Evolutionary conservation across 2,797 vertebrate genomes (phyloP), one percentile per base, ranked within the genome.

Genomic region (Hypotaenidia philippensis): DNA sequence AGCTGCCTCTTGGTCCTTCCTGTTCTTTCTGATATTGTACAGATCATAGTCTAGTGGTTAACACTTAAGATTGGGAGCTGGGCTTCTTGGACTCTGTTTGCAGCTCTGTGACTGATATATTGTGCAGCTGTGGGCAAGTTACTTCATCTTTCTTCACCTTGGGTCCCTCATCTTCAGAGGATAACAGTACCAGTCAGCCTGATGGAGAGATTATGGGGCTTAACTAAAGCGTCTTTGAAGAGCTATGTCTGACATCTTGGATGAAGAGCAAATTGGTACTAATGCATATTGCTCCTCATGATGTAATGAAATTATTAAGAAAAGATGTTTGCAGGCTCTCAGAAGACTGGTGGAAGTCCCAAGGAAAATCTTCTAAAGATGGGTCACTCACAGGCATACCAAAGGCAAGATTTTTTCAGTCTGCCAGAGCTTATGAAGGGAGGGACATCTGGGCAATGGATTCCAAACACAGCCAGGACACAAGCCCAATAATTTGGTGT

Each of bases 41-140:
- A 94, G 71, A 92, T 74, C 74, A 78, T 13, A 72, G 83, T 22
- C 80, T 81, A 32, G 92, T 52, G 68, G 45, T 94, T 95, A 93
- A 96, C 82, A 40, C 89, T 87, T 66, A 86, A 77, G 71, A 90
- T 15, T 64, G 75, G 78, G 53, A 92, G 81, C 75, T 74, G 56
- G 52, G 32, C 20, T 89, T 47, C 56, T 63, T 80, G 36, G 49
- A 29, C 32, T 70, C 72, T 49, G 16, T 56, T 66, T 56, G 55
- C 56, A 83, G 64, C 49, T 77, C 71, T 80, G 68, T 49, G 56
- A 57, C 75, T 79, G 77, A 74, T 89, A 40, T 6, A 63, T 32
- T 31, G n/a, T 60, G 78, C 45, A 78, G 53, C 56, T 70, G 53
- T 29, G 45, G 53, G 49, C 49, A 74, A 90, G 83, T 71, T 81